These are phyloP conservation scores for Sander vitreus DNA, from an alignment of 2,113 vertebrate species.

Conservation along the genomic window DNA sequence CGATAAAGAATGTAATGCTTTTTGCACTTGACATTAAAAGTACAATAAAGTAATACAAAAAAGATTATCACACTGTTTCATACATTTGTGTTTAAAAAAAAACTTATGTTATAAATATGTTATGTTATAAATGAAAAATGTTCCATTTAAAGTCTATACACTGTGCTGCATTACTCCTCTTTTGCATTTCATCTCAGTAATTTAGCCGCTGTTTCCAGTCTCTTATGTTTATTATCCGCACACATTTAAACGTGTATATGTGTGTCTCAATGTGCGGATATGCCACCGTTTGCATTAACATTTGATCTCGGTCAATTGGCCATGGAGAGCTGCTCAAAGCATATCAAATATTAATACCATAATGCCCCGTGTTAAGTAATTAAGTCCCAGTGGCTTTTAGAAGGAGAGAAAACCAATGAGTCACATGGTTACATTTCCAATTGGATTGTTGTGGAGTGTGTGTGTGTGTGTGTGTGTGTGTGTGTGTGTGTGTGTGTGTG, in stretches of 20 bases:
- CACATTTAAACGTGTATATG: slow-evolving; percentile 23
- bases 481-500: too few relatives aligned
- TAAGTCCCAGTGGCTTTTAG: slow-evolving; percentile 75
- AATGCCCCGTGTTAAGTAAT: slow-evolving; percentile 80
- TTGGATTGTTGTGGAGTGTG: slow-evolving; percentile 47
- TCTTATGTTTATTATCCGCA: slow-evolving; percentile 35
- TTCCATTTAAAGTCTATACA: background rate
- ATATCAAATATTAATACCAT: slow-evolving; percentile 84
- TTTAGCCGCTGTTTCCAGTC: slow-evolving; percentile 44
- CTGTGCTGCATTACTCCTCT: background rate
- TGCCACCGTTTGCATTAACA: slow-evolving; percentile 67
- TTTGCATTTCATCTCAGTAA: slow-evolving; percentile 42
- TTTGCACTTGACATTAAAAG: too few relatives aligned
- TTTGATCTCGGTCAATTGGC: slow-evolving; percentile 79
- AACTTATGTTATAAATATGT: too few relatives aligned
- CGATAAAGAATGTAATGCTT: too few relatives aligned
- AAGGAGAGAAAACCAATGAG: slow-evolving; percentile 70
- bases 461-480: too few relatives aligned
- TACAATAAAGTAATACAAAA: too few relatives aligned
- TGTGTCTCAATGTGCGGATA: background rate
- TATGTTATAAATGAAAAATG: too few relatives aligned
- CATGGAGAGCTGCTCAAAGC: slow-evolving; percentile 61
- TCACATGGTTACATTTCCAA: slow-evolving; percentile 48
- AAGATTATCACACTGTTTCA: too few relatives aligned
- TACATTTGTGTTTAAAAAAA: too few relatives aligned